Evolutionary conservation across 2,113 vertebrate genomes (phyloP), one percentile per base, ranked within the genome.

Genomic region (Ceyx cyanopectus): DNA sequence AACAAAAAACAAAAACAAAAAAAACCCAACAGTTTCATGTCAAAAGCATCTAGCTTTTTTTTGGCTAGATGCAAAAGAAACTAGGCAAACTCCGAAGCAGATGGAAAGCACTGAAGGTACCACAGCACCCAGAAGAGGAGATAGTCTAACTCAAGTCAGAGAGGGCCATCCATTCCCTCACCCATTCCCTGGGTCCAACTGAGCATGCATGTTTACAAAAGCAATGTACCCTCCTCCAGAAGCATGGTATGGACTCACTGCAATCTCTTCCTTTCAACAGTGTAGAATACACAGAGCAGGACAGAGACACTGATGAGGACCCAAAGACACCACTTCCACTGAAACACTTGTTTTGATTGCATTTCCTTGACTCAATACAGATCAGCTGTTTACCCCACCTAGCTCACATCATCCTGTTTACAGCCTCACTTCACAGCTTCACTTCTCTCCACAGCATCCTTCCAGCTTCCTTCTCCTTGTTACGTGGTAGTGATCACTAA

Each of bases 151-250:
- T 17, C 5, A 53, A 34, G 58, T 45, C 81, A 74, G 32, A 41
- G 24, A 84, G 34, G 53, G 45, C 14, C 32, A 72, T 26, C 19
- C 50, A 50, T 14, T 82, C 7, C 20, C 30, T 10, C 32, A 72
- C 29, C 19, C 50, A 50, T 14, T 82, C 7, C 20, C 30, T 10
- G 9, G 6, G 26, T 21, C 29, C 54, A 73, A 10, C 30, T 45
- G 45, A 54, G 54, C 6, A 17, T 7, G 6, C 23, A 15, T 2
- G 12, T 20, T 22, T 34, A 79, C 0, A 0, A 80, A 87, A 79
- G 13, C 5, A 9, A 27, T 2, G 7, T 2, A 23, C 6, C 3
- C 40, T 66, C 7, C 19, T 63, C 29, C 57, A 56, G 60, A 53
- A 74, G 29, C 22, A 54, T 0, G 1, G 17, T 2, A 58, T 45